Percentiles rank a stretch among this genome's conserved stretches.
These are phyloP conservation scores for Galendromus occidentalis DNA, from an alignment of 1,140 invertebrate genomes.

Conservation along the genomic window DNA sequence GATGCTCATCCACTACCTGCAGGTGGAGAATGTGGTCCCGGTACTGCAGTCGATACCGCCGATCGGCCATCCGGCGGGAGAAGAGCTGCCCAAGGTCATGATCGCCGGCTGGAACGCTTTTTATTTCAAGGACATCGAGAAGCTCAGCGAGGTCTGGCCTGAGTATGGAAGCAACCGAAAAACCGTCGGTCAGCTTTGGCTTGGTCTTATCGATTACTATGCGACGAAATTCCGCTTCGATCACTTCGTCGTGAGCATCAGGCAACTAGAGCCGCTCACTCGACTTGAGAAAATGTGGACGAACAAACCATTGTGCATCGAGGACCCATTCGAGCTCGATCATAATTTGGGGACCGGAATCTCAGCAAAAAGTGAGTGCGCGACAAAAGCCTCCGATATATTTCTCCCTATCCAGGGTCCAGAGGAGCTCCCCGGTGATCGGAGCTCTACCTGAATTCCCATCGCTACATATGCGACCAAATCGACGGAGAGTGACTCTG, in stretches of 20 bases:
- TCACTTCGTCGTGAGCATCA: slow-evolving; percentile 35
- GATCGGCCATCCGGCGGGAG: slow-evolving; percentile 18
- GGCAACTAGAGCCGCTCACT: slow-evolving; percentile 30
- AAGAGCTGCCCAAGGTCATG: slow-evolving; percentile 15
- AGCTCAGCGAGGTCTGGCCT: slow-evolving; percentile 30
- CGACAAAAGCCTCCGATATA: too few relatives aligned
- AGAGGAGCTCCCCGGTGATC: too few relatives aligned
- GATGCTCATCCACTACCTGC: slow-evolving; percentile 39
- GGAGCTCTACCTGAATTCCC: too few relatives aligned
- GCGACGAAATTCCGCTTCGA: slow-evolving; percentile 36
- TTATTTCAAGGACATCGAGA: slow-evolving; percentile 28
- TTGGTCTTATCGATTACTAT: slow-evolving; percentile 36
- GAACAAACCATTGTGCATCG: slow-evolving; percentile 36
- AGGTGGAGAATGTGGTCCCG: slow-evolving; percentile 35
- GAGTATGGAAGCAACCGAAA: slow-evolving; percentile 31
- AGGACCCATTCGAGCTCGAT: slow-evolving; percentile 40
- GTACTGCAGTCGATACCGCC: slow-evolving; percentile 33
- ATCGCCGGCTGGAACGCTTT: slow-evolving; percentile 31
- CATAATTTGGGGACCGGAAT: slow-evolving; percentile 40
- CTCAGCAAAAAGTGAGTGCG: slow-evolving; percentile 36
- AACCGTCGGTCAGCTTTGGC: slow-evolving; percentile 34
- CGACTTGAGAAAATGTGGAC: slow-evolving; percentile 40
- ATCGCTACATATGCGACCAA: too few relatives aligned
- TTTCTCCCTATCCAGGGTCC: too few relatives aligned
- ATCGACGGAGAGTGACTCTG: too few relatives aligned